phyloP scores from a whole-genome alignment of 2,113 vertebrate genomes.

The Oryzias javanicus region DNA sequence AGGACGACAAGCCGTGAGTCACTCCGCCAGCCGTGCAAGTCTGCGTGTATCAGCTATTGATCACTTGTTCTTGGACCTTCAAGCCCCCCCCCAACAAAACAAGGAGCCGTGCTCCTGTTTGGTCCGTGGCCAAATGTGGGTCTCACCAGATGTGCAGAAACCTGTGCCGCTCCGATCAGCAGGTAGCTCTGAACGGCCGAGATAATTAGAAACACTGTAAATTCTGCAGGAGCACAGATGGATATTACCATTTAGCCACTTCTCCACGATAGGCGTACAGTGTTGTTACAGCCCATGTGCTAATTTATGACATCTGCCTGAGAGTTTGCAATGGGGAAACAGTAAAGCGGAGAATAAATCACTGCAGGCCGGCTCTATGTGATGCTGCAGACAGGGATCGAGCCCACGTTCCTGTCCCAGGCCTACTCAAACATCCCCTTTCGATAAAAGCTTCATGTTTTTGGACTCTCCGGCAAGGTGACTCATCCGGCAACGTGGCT shows the following conservation, averaged over 20 bases:
- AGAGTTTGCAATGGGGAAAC: slow-evolving; percentile 42
- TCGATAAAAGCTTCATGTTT: slow-evolving; percentile 47
- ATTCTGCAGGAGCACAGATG: slow-evolving; percentile 62
- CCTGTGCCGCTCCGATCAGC: slow-evolving; percentile 48
- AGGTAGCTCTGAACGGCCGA: slow-evolving; percentile 43
- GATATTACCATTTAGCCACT: slow-evolving; percentile 65
- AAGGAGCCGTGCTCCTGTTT: slow-evolving; percentile 47
- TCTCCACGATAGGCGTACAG: slow-evolving; percentile 38
- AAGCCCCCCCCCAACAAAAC: slow-evolving; percentile 23
- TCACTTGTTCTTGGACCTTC: slow-evolving; percentile 11
- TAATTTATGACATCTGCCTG: slow-evolving; percentile 60
- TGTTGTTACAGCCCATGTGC: slow-evolving; percentile 61
- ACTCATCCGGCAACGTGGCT: slow-evolving; percentile 58
- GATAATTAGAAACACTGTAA: slow-evolving; percentile 66
- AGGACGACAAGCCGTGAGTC: slow-evolving; percentile 42
- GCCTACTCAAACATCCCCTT: slow-evolving; percentile 33
- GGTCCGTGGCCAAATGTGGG: slow-evolving; percentile 60
- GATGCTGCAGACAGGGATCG: slow-evolving; percentile 36
- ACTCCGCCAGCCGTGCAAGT: too few relatives aligned
- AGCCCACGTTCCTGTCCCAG: slow-evolving; percentile 24
- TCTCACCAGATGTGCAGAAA: slow-evolving; percentile 68
- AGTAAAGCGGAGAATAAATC: slow-evolving; percentile 13
- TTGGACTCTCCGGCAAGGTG: slow-evolving; percentile 49
- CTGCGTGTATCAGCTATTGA: slow-evolving; percentile 35
- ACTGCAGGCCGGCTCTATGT: slow-evolving; percentile 14